Evolutionary conservation across 1,140 invertebrate genomes (phyloP).

Genomic region (Rhizoglyphus robini): DNA sequence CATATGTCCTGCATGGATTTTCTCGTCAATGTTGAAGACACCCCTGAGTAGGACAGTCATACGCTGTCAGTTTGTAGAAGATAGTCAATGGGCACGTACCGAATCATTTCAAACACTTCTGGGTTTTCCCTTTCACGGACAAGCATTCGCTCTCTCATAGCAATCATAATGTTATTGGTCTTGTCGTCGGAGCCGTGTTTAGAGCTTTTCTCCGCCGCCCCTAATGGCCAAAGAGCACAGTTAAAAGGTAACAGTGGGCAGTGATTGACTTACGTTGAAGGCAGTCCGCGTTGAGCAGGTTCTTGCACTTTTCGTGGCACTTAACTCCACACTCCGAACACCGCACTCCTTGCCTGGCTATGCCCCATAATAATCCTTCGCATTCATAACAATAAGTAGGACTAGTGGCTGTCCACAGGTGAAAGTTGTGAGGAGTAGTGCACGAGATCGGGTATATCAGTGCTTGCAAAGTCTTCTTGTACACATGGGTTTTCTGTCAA

Average conservation of each 20-base stretch:
- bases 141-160: constrained; percentile 99
- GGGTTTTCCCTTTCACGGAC: constrained; percentile 90
- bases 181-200: constrained; percentile 98
- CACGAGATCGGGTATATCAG: constrained; percentile 98
- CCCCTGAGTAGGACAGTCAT: constrained; percentile 47
- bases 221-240: constrained; percentile 42
- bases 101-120: constrained; percentile 95
- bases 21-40: constrained; percentile 86
- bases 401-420: constrained; percentile 94
- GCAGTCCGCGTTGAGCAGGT: constrained; percentile 98
- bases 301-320: constrained; percentile 99
- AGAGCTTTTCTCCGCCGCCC: constrained; percentile 97
- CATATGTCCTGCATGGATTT: constrained; percentile 88
- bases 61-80: too few relatives aligned
- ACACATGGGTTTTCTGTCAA: constrained; percentile 97
- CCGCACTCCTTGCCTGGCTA: constrained; percentile 89
- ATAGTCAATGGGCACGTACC: constrained; percentile 26
- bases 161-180: constrained; percentile 94
- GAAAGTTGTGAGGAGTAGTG: constrained; percentile 98
- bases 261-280: constrained; percentile 60
- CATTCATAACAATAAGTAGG: constrained; percentile 99
- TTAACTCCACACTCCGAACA: constrained; percentile 99
- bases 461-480: constrained; percentile 98
- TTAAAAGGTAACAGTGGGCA: too few relatives aligned
- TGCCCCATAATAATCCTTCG: constrained; percentile 95